Conservation (phyloP, 2,113 vertebrate species). For the Corydoras sp. region DNA sequence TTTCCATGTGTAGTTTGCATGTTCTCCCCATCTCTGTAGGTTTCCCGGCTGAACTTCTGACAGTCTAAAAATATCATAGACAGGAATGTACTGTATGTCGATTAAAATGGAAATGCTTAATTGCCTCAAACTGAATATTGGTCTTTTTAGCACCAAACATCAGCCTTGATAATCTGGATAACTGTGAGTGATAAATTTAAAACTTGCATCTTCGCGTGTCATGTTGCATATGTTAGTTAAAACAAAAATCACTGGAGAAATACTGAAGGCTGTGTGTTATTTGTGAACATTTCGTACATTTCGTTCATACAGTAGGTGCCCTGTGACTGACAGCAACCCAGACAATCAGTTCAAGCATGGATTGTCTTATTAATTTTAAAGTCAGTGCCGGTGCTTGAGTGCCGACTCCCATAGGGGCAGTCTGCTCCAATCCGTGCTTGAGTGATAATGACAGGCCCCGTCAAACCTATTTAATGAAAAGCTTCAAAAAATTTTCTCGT, state of each 20-base stretch:
- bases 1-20: too few species aligned
- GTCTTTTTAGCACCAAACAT: too few species aligned
- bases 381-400: slow-evolving; percentile 10
- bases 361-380: slow-evolving; percentile 48
- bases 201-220: too few species aligned
- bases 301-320: neutral
- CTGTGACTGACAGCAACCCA: neutral
- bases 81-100: too few species aligned
- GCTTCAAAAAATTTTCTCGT: slow-evolving; percentile 25
- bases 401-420: slow-evolving; percentile 4
- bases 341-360: slow-evolving; percentile 30
- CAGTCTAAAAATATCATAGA: too few species aligned
- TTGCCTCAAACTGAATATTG: too few species aligned
- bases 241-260: neutral
- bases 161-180: too few species aligned
- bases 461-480: slow-evolving; percentile 41
- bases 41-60: too few species aligned
- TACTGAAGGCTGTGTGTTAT: neutral
- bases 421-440: slow-evolving; percentile 11
- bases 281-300: neutral
- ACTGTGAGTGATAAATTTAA: too few species aligned
- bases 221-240: too few species aligned
- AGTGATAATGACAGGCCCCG: slow-evolving; percentile 46
- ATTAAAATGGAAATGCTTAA: too few species aligned
- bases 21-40: too few species aligned